phyloP scores from a whole-genome alignment of 2,797 vertebrate species.

The Ibycter americanus region DNA sequence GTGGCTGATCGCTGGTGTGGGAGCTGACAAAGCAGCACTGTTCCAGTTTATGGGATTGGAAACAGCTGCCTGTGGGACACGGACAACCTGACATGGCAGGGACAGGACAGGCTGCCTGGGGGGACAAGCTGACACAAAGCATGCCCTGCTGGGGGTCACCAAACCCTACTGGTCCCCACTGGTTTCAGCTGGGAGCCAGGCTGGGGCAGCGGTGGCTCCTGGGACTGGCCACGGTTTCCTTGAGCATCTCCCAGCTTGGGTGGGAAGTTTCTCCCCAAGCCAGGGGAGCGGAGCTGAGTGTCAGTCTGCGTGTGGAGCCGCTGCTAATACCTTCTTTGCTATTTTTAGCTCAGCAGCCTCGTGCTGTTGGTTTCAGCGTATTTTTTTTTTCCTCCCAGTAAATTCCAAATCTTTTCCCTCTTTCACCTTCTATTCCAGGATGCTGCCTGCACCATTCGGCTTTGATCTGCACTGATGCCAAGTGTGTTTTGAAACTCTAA shows the following conservation, averaged over 20 bases:
- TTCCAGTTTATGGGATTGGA: conserved; percentile 4
- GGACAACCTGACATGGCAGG: background rate
- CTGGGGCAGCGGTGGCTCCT: background rate
- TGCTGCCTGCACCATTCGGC: conserved; percentile 38
- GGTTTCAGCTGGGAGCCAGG: background rate
- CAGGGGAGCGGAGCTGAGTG: background rate
- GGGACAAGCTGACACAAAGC: background rate
- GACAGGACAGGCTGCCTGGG: background rate
- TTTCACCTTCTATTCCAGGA: conserved; percentile 60
- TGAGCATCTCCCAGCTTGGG: background rate
- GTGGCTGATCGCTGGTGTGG: accelerated
- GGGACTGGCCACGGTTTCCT: background rate
- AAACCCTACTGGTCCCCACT: background rate
- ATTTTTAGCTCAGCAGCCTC: conserved; percentile 51
- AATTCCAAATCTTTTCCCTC: conserved; percentile 60
- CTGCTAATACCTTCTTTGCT: conserved; percentile 55
- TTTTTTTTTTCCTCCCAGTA: conserved; percentile 23
- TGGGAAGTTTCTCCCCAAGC: background rate
- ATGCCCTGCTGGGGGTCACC: accelerated
- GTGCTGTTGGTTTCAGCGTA: conserved; percentile 31
- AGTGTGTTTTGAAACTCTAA: conserved; percentile 68
- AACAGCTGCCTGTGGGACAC: background rate
- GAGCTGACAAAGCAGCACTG: background rate
- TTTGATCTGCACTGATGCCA: conserved; percentile 65
- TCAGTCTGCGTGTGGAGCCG: background rate